phyloP scores from a whole-genome alignment of 2,888 invertebrate species.

The Tricholauxania praeusta region DNA sequence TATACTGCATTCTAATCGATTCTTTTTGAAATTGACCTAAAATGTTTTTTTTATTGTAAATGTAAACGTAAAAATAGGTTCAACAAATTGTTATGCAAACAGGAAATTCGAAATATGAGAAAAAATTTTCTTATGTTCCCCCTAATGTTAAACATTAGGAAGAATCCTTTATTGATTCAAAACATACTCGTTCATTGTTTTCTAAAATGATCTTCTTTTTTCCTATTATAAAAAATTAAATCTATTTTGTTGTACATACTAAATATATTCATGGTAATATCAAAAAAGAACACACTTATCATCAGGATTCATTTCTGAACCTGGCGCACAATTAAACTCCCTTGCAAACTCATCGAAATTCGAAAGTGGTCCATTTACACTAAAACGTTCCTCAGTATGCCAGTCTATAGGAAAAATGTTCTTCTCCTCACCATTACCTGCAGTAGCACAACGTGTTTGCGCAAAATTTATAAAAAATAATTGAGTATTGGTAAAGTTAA shows the following conservation, averaged over 20 bases:
- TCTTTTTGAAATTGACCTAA: slow-evolving; percentile 9
- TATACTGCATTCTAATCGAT: slow-evolving; percentile 9
- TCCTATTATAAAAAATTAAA: neutral
- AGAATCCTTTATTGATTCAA: neutral
- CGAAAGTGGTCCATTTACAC: slow-evolving; percentile 58
- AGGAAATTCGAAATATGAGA: no score
- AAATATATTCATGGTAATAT: neutral
- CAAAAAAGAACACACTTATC: slow-evolving; percentile 61
- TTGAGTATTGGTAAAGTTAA: slow-evolving; percentile 63
- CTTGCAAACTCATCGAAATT: slow-evolving; percentile 60
- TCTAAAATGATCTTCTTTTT: neutral
- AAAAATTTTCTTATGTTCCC: no score
- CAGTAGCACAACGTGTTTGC: slow-evolving; percentile 58
- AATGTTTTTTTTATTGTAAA: neutral
- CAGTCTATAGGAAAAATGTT: slow-evolving; percentile 54
- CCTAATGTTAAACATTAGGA: no score
- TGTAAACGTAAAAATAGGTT: no score
- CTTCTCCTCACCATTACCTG: slow-evolving; percentile 42
- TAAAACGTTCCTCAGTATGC: slow-evolving; percentile 56
- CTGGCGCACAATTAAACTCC: slow-evolving; percentile 60
- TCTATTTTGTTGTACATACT: neutral
- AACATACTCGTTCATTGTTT: neutral
- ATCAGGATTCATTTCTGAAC: slow-evolving; percentile 61
- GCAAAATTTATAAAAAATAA: slow-evolving; percentile 63
- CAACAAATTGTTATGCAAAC: no score